Conservation (phyloP, 2,113 vertebrate genomes). For the Pholis gunnellus region DNA sequence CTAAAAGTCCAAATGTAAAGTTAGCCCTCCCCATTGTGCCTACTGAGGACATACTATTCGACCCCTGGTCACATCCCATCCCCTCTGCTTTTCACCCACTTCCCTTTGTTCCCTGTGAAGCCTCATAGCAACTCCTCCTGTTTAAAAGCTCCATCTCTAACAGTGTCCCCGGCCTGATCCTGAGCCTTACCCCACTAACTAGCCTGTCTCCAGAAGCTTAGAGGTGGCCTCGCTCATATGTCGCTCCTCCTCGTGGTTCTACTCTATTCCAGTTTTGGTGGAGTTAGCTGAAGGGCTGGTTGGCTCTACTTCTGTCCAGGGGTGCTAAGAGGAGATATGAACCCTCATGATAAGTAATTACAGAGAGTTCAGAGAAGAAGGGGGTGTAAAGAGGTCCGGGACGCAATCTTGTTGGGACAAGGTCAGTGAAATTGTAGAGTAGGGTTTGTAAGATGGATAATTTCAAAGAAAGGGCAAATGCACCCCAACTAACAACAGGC, state of each 20-base stretch:
- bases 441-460: constrained; percentile 26
- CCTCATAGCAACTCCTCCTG: constrained; percentile 18
- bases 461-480: not conserved
- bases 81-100: constrained; percentile 6
- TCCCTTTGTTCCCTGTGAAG: constrained; percentile 25
- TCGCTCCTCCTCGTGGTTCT: constrained; percentile 31
- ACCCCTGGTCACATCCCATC: not conserved
- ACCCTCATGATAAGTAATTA: constrained; percentile 9
- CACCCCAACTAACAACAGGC: constrained; percentile 22
- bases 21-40: not conserved
- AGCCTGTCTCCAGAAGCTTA: constrained; percentile 49
- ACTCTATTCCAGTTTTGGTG: not conserved
- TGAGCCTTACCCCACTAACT: constrained; percentile 22
- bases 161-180: constrained; percentile 14
- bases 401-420: not conserved
- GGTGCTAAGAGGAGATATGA: not conserved
- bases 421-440: constrained; percentile 12
- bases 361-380: constrained; percentile 6
- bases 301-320: constrained; percentile 5
- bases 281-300: constrained; percentile 9
- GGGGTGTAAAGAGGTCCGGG: constrained; percentile 17
- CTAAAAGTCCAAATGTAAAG: constrained; percentile 10
- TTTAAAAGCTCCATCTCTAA: constrained; percentile 73
- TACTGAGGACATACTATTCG: constrained; percentile 12
- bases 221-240: constrained; percentile 44